Evolutionary conservation across 2,113 vertebrate genomes (phyloP), one percentile per base, ranked within the genome.

Genomic region (Scartelaos histophorus): DNA sequence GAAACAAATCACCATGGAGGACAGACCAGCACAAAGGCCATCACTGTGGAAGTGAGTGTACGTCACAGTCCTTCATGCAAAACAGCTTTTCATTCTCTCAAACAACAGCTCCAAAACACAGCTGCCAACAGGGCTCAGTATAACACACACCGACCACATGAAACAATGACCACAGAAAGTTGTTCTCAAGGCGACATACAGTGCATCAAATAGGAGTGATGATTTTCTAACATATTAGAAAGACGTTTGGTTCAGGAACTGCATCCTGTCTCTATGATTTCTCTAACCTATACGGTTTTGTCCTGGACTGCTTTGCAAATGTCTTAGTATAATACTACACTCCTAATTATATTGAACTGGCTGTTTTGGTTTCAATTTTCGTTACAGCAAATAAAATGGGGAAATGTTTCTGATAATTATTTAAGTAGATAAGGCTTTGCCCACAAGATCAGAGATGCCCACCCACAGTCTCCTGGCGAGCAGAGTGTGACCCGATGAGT

Each of bases 401-500:
- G 68, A 1, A 29, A 25, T 1, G 12, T 19, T 19, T 3, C 10
- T 43, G 58, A 77, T 81, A 79, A 76, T 87, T 76, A 80, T 29
- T 29, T 29, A 29, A 29, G 4, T 74, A 75, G 66, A 76, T 79
- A 60, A 21, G 69, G 82, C 62, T 80, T 47, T 62, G 71, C 75
- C 81, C 83, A 81, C 74, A 82, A 85, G 88, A 79, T 76, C 11
- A 17, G 43, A 78, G 66, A 81, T 88, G 66, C 79, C 76, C 70
- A 79, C 67, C 81, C 81, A 73, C 79, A 75, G 80, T 87, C 89
- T 88, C 65, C 78, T 89, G 78, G 85, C 67, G 1, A 76, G 74
- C 58, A 58, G 79, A 88, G 84, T 87, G 87, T 91, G 88, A 90
- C 84, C 83, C 75, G 22, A 84, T 65, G 80, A 70, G 82, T 58